These are phyloP conservation scores for Mormyrus hasselquistii DNA, from an alignment of 2,797 vertebrate species.

Conservation along the genomic window DNA sequence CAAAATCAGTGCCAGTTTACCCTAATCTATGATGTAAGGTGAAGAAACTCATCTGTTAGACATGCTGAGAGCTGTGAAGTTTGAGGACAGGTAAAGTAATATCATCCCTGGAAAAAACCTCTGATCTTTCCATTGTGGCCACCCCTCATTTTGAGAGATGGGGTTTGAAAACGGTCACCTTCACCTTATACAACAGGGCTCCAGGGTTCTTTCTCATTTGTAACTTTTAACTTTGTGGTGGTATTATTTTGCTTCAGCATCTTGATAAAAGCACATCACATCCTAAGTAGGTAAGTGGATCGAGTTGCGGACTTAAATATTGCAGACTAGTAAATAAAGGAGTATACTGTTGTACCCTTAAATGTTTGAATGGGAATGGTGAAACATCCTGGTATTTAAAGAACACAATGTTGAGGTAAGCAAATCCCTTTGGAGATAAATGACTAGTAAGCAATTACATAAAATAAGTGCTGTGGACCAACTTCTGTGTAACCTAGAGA, in stretches of 20 bases:
- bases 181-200: neutral
- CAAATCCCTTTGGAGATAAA: neutral
- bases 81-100: neutral
- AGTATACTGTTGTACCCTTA: neutral
- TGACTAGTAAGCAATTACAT: neutral
- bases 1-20: neutral
- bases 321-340: neutral
- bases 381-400: neutral
- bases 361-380: neutral
- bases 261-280: neutral
- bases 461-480: neutral
- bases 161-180: neutral
- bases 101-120: neutral
- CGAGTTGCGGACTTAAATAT: neutral
- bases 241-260: neutral
- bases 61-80: neutral
- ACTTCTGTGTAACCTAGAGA: neutral
- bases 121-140: neutral
- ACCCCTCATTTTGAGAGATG: neutral
- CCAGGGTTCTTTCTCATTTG: neutral
- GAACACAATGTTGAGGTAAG: neutral
- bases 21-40: neutral
- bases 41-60: constrained; percentile 27
- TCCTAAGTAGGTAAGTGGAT: neutral
- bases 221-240: neutral